Evolutionary conservation across 2,888 invertebrate species (phyloP), one percentile per base, ranked within the genome.

Genomic region (Strigamia transsilvanica): DNA sequence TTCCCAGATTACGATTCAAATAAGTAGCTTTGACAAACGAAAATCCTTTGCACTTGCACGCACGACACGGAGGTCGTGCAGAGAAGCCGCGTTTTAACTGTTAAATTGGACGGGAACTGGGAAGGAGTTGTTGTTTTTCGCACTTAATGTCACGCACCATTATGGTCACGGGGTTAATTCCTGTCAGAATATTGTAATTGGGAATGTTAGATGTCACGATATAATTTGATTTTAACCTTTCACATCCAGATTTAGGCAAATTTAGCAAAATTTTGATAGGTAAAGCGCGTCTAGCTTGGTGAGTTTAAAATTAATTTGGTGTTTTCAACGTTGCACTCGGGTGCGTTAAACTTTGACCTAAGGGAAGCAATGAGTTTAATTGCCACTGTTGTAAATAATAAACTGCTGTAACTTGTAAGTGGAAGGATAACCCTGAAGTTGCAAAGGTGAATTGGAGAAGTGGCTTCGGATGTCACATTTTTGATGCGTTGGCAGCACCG

Each of bases 41-140:
- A 18, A 21, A 61, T 10, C 23, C 23, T 18, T 61, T 61, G 6
- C 9, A 3, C 61, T 34, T 23, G 61, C 61, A 61, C 61, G 61
- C 61, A 61, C 9, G 9, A 10, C 61, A 61, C 61, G 61, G 61
- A 61, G n/a, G 61, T 61, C 46, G 46, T 46, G 46, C 46, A 15
- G 46, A 15, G 46, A 46, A 46, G 46, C 12, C 46, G 46, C 12
- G 46, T 46, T 46, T 46, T 46, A 46, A 46, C 13, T 46, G 12
- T 46, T 46, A 46, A 10, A 34, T 34, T 46, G 46, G 12, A 12
- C 12, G 13, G 41, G 7, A 41, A 41, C 41, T n/a, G 41, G 15
- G 13, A 13, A 46, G 12, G 46, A 46, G 46, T 15, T 15, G 46
- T 46, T 46, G 46, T 46, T 46, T 46, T 46, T 46, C 15, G 12